Base-by-base conservation (phyloP, 2,888 invertebrate species). In the Meta bourneti region DNA sequence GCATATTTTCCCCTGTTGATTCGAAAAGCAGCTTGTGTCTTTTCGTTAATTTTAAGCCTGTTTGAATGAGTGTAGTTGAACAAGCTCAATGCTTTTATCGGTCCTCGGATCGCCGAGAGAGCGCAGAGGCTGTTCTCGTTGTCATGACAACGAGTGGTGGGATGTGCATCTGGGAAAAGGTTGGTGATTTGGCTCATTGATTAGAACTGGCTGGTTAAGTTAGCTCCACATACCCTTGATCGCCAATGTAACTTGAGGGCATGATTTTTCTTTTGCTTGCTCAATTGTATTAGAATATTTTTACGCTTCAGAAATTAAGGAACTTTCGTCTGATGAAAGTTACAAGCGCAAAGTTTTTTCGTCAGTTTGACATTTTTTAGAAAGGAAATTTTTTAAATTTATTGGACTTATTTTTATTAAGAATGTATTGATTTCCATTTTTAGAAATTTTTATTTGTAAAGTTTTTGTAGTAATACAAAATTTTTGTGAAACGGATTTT, bases 111-210 rank as follows among this genome's bases (percentile, higher is more conserved):
- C 90, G 51, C 49, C 7, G 72, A 51, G 51, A 83, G 71, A 71
- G 20, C 87, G 80, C 71, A 90, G 90, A 84, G 79, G 79, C 69
- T 82, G 89, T 61, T 77, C 90, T 49, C 79, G 90, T 90, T 90
- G 79, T 84, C 72, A 90, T 90, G 71, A 79, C 51, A 72, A 90
- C 84, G 78, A 81, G 79, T 82, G 61, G 61, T 61, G 84, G 71
- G 88, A 90, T 84, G 90, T 90, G 84, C 90, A 61, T 90, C 75
- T 61, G 16, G 79, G 84, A 84, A 84, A 83, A 84, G 90, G 90
- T 83, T 90, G 83, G 78, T 83, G 90, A 90, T 90, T 90, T 90
- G 78, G 70, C 51, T 84, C 90, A 90, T 90, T 90, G 90, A 90
- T 90, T 90, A 84, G 74, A 90, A 84, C 79, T 78, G 48, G 74